Evolutionary conservation across 2,888 invertebrate species (phyloP), one percentile per base, ranked within the genome.

Genomic region (Omphaloscelis lunosa): DNA sequence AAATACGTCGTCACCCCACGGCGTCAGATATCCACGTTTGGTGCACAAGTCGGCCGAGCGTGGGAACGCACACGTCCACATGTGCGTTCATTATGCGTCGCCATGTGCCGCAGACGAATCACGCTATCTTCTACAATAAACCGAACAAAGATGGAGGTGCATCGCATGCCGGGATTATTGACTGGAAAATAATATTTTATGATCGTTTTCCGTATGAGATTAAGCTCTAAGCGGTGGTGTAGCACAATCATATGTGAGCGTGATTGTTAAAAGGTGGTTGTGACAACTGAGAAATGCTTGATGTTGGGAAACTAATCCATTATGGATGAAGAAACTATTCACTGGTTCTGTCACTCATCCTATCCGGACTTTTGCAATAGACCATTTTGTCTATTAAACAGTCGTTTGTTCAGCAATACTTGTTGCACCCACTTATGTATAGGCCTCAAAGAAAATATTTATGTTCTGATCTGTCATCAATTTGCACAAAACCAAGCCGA

Each of bases 41-140:
- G 45, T 45, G 51, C 48, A 45, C 61, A 48, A 23, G 59, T 27
- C 3, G 41, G 27, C 12, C 58, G 71, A 75, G 58, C 83, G 83
- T 84, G 83, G 83, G 83, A 86, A 56, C 69, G 82, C 29, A 56
- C 65, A 12, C 58, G 29, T 23, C 48, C 85, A 82, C 87, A 88
- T 85, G 85, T 88, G 88, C 83, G 72, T 29, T 59, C 80, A 86
- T 80, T 82, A 86, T 82, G 87, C 86, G 80, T 23, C 73, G 77
- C 71, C 87, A 86, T 86, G 87, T 87, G 87, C 75, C 65, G 34
- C 61, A 61, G 48, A 68, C 59, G 51, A 39, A 68, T 62, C 61
- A 61, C 72, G 62, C 29, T 56, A 68, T 71, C 27, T 23, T 34
- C 39, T 48, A 72, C 51, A 39, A 68, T 73, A 34, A 58, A 51